Conservation (phyloP, 2,888 invertebrate genomes). For the Nomada fucata region DNA sequence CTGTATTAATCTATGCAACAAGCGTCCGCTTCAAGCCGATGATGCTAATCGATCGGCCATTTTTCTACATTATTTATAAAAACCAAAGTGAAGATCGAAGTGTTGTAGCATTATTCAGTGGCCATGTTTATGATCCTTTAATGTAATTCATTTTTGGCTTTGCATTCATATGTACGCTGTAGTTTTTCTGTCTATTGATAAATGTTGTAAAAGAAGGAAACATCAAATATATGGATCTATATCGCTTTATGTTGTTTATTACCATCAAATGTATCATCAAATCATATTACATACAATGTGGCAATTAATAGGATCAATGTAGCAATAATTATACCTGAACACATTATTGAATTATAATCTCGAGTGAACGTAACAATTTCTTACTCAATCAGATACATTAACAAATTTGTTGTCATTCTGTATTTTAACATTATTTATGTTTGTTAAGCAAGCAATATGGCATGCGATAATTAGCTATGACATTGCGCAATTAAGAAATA, state of each 20-base stretch:
- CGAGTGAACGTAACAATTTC: background rate
- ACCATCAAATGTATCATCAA: slow-evolving; percentile 24
- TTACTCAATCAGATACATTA: background rate
- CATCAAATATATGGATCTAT: background rate
- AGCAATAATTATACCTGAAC: slow-evolving; percentile 40
- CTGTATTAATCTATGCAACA: background rate
- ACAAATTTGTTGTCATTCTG: background rate
- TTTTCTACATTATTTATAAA: background rate
- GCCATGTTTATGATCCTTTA: background rate
- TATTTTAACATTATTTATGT: background rate
- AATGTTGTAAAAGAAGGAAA: background rate
- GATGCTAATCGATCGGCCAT: slow-evolving; percentile 6
- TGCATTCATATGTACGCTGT: background rate
- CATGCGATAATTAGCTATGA: background rate
- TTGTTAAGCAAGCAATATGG: background rate
- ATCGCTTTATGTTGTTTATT: background rate
- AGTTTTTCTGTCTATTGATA: background rate
- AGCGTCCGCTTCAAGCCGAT: too few relatives aligned
- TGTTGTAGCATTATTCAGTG: slow-evolving; percentile 11
- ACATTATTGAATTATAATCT: slow-evolving; percentile 13
- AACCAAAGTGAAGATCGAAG: background rate
- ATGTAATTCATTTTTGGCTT: background rate
- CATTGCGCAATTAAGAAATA: background rate
- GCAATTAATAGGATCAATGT: background rate
- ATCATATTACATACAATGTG: background rate